Evolutionary conservation across 2,797 vertebrate species (phyloP).

Genomic region (Propithecus deckenii): DNA sequence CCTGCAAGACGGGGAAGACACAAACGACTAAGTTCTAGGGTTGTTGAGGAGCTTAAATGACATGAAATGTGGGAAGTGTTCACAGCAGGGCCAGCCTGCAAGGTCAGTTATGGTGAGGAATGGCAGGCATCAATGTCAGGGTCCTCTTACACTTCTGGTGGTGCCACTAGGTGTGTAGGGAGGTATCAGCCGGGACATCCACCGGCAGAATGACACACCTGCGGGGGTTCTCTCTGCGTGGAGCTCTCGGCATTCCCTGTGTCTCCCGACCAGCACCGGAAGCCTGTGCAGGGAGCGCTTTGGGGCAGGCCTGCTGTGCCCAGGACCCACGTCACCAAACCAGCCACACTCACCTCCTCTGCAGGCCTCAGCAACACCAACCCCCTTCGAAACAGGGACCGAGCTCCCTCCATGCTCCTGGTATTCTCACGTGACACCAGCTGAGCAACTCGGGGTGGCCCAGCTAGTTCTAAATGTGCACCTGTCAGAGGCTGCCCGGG

Average conservation of each 20-base stretch:
- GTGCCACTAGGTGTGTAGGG: too few relatives aligned
- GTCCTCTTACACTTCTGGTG: background rate
- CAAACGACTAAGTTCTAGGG: background rate
- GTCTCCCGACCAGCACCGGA: background rate
- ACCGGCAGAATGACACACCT: background rate
- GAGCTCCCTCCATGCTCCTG: background rate
- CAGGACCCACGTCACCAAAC: background rate
- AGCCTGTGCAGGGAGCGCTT: background rate
- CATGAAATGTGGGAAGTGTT: background rate
- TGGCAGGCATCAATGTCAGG: rapidly evolving
- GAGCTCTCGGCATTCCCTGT: background rate
- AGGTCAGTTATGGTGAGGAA: background rate
- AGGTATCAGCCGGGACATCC: background rate
- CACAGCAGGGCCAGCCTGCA: too few relatives aligned
- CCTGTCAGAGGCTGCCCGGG: background rate
- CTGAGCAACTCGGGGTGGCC: background rate
- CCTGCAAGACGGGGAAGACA: background rate
- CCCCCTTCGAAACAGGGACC: background rate
- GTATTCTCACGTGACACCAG: background rate
- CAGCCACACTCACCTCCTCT: background rate
- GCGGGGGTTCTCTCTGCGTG: rapidly evolving
- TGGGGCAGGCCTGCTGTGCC: background rate
- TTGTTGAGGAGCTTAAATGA: background rate
- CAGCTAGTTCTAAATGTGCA: background rate
- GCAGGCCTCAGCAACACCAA: background rate